Conservation (phyloP, 2,797 vertebrate species). For the Tarsius wallacei region DNA sequence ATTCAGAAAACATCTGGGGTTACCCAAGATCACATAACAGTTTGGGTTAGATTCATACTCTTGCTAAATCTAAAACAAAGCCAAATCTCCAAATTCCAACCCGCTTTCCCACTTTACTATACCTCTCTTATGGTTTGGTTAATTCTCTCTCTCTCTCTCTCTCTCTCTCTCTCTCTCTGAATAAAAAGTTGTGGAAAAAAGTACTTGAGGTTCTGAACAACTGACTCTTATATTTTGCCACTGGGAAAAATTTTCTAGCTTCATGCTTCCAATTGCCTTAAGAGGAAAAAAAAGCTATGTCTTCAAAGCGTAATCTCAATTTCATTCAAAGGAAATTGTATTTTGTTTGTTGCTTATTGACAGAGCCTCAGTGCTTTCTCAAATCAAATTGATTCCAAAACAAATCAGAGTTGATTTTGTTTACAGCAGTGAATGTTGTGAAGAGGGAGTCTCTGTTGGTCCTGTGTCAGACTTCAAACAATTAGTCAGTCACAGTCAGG, state of each 20-base stretch:
- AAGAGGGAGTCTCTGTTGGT: not conserved
- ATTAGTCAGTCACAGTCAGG: conserved; percentile 14
- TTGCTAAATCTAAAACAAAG: not conserved
- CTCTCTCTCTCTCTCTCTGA: not conserved
- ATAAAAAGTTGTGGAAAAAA: not conserved
- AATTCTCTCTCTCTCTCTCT: not conserved
- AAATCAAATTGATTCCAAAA: conserved; percentile 74
- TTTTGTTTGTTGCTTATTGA: conserved; percentile 67
- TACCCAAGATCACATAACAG: not conserved
- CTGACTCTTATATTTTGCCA: not conserved
- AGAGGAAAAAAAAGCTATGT: conserved; percentile 55
- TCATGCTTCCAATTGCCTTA: not conserved
- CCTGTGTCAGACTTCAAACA: conserved; percentile 8
- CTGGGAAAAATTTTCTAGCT: not conserved
- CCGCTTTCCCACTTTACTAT: not conserved
- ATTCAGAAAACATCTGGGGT: not conserved
- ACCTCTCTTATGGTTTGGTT: not conserved
- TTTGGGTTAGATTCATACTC: not conserved
- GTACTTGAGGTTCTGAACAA: conserved; percentile 2
- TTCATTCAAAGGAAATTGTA: conserved; percentile 43
- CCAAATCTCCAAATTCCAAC: not conserved
- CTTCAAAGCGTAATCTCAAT: conserved; percentile 29
- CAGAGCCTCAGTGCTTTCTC: conserved; percentile 52
- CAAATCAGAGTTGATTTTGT: conserved; percentile 68
- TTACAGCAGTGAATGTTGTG: not conserved